phyloP scores from a whole-genome alignment of 2,797 vertebrate species.

The Spondyliosoma cantharus region DNA sequence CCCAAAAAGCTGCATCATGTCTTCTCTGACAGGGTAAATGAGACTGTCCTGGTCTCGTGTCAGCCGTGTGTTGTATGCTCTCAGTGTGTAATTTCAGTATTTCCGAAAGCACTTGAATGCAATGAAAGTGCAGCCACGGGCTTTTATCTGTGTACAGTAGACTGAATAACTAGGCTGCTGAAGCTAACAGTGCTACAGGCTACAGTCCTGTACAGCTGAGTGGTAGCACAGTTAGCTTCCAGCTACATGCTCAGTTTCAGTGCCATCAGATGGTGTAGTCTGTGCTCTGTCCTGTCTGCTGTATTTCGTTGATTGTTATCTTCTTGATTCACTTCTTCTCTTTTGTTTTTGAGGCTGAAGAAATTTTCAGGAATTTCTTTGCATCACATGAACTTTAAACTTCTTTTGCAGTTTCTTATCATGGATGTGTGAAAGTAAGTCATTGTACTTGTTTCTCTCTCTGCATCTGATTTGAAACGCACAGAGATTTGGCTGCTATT shows the following conservation, averaged over 20 bases:
- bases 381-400: background rate
- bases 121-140: constrained; percentile 51
- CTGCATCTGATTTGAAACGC: constrained; percentile 5
- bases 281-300: background rate
- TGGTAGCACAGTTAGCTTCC: constrained; percentile 20
- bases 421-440: too few relatives aligned
- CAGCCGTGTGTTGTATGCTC: constrained; percentile 11
- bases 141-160: constrained; percentile 39
- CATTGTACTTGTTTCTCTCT: background rate
- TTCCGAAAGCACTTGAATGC: constrained; percentile 9
- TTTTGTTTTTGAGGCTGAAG: background rate
- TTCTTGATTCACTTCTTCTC: background rate
- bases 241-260: constrained; percentile 6
- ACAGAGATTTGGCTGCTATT: background rate
- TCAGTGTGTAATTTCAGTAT: constrained; percentile 22
- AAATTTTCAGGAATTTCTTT: background rate
- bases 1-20: background rate
- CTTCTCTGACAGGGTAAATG: background rate
- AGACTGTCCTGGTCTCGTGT: background rate
- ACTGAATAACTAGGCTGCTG: constrained; percentile 51
- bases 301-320: background rate
- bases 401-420: background rate
- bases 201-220: constrained; percentile 1
- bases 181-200: constrained; percentile 22
- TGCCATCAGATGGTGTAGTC: background rate